A percentile compares a stretch with the other conserved stretches of the same genome.
Evolutionary conservation across 2,113 vertebrate genomes (phyloP).

Genomic region (Pseudolaguvia tuberculata): DNA sequence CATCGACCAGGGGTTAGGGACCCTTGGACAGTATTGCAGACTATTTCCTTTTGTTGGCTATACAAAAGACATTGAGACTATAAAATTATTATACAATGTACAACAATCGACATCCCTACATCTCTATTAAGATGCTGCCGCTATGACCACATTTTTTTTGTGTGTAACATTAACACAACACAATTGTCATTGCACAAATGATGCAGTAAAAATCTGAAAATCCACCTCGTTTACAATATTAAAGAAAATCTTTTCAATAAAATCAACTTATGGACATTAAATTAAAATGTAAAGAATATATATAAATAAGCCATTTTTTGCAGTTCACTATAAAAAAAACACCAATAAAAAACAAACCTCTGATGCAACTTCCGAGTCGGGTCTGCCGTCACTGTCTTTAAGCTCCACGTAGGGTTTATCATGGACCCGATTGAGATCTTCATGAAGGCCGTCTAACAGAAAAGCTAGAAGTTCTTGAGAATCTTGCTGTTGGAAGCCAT

Average conservation of each 20-base stretch:
- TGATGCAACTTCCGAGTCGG: conserved; percentile 86
- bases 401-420: conserved; percentile 85
- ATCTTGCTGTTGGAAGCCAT: conserved; percentile 85
- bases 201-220: too few species aligned
- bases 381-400: conserved; percentile 82
- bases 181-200: background rate
- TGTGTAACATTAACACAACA: too few species aligned
- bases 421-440: conserved; percentile 83
- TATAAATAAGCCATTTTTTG: too few species aligned
- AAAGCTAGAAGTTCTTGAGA: conserved; percentile 84
- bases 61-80: too few species aligned
- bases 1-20: too few species aligned
- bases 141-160: too few species aligned
- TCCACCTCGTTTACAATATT: too few species aligned
- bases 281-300: background rate
- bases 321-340: background rate
- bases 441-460: conserved; percentile 82
- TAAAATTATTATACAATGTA: too few species aligned
- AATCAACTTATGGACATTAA: background rate
- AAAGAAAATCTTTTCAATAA: background rate
- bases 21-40: too few species aligned
- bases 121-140: too few species aligned
- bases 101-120: too few species aligned
- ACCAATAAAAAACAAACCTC: conserved; percentile 63
- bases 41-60: too few species aligned